Evolutionary conservation across 1,140 invertebrate species (phyloP).

Genomic region (Orussus abietinus): DNA sequence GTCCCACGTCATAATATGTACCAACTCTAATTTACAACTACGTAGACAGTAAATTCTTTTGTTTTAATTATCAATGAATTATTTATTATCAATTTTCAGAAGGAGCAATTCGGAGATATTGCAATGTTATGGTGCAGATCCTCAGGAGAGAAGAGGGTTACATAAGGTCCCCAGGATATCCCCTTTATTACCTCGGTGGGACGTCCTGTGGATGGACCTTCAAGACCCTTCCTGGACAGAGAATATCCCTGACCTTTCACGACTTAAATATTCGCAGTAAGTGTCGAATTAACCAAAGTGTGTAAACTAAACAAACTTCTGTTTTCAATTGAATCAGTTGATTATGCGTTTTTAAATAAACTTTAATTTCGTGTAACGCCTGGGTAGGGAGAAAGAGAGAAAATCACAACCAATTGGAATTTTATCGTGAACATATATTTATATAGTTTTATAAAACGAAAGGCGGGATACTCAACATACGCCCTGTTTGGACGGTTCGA

Average conservation of each 20-base stretch:
- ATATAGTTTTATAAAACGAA: too few relatives aligned
- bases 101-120: slow-evolving; percentile 40
- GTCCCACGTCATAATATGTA: too few relatives aligned
- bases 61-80: slow-evolving; percentile 3
- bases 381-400: too few relatives aligned
- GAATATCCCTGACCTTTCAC: slow-evolving; percentile 44
- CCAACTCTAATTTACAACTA: neutral
- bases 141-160: slow-evolving; percentile 36
- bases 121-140: slow-evolving; percentile 43
- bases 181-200: slow-evolving; percentile 41
- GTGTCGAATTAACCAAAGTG: slow-evolving; percentile 10
- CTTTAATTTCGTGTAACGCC: too few relatives aligned
- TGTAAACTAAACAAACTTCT: too few relatives aligned
- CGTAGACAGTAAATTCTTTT: neutral
- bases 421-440: too few relatives aligned
- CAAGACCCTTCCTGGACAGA: slow-evolving; percentile 40
- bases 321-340: too few relatives aligned
- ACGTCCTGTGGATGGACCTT: slow-evolving; percentile 49
- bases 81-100: slow-evolving; percentile 29
- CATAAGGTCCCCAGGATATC: slow-evolving; percentile 46
- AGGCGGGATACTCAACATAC: too few relatives aligned
- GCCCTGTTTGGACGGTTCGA: too few relatives aligned
- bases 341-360: too few relatives aligned
- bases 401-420: too few relatives aligned
- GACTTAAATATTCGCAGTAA: slow-evolving; percentile 48